Conservation (phyloP, 2,888 invertebrate genomes). For the Dorcus hopei region DNA sequence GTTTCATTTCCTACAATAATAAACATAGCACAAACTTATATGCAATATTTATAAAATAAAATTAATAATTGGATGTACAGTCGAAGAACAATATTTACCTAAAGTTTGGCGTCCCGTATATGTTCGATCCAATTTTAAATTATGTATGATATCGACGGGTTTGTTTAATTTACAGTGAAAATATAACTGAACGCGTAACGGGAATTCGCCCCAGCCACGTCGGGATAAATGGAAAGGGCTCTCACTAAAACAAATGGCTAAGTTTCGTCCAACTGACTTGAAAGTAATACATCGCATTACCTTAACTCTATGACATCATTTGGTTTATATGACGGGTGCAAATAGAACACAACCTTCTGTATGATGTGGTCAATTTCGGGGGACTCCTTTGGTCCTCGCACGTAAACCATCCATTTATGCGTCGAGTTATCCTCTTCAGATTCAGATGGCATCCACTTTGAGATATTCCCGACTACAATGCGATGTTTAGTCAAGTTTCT, state of each 20-base stretch:
- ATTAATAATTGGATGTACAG: too few species aligned
- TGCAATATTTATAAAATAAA: too few species aligned
- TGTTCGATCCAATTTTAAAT: constrained; percentile 75
- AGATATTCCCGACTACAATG: constrained; percentile 69
- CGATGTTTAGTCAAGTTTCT: constrained; percentile 42
- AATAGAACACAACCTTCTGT: constrained; percentile 71
- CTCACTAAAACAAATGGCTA: constrained; percentile 50
- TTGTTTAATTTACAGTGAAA: constrained; percentile 73
- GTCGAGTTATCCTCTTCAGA: constrained; percentile 68
- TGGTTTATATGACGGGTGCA: constrained; percentile 85
- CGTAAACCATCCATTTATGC: constrained; percentile 90
- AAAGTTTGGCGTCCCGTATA: constrained; percentile 81
- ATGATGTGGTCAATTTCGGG: constrained; percentile 63
- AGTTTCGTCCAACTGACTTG: background rate
- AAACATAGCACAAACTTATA: background rate
- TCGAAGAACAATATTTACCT: too few species aligned
- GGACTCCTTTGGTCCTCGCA: constrained; percentile 64
- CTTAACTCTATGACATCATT: constrained; percentile 78
- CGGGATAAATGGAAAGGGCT: constrained; percentile 81
- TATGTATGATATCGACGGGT: constrained; percentile 75
- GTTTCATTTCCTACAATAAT: constrained; percentile 72
- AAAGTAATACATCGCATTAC: constrained; percentile 45
- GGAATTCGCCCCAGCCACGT: constrained; percentile 92
- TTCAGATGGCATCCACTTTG: constrained; percentile 74
- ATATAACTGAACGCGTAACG: constrained; percentile 74